Base-by-base conservation (phyloP, 2,888 invertebrate species). In the Spilosoma lubricipeda region DNA sequence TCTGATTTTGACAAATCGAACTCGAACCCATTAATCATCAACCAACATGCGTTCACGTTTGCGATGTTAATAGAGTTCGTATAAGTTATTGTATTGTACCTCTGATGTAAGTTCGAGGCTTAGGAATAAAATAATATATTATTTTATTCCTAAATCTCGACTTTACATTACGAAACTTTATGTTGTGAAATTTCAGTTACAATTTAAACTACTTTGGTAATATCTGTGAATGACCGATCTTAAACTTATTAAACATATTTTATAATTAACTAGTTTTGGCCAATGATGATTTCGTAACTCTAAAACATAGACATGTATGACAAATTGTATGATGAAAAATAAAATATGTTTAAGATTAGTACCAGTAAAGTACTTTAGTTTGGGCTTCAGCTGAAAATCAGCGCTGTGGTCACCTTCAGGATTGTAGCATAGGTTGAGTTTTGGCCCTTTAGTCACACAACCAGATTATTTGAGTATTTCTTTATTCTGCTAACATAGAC, bases 11-110 rank as follows among this genome's bases (percentile, higher is more conserved):
- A 87, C 83, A 85, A 86, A 85, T 86, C 80, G 85, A 3, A 3
- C 4, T 36, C 82, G 65, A 71, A 74, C 73, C 77, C 76, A 88
- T 89, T 86, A 87, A 71, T 87, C 86, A 88, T 80, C 84, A 83
- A 80, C 76, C 71, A 77, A 79, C 82, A 85, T 83, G 80, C 83
- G 78, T 82, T 75, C 74, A 72, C 78, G 74, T 85, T 80, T 75
- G 77, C 76, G 74, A 85, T 88, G 80, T 76, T 75, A 80, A 81
- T 82, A 82, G 68, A 71, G 36, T 63, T 64, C 5, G 48, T 36
- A 52, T n/a, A 63, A 67, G 56, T 72, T 72, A 23, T 67, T 59
- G 30, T 66, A 63, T 20, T 48, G 48, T 48, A 48, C n/a, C 9
- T 8, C 30, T 48, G 71, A 72, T 65, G 15, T 27, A 15, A 3